These are phyloP conservation scores for Adrianichthys oophorus DNA, from an alignment of 2,797 vertebrate species.

Conservation along the genomic window DNA sequence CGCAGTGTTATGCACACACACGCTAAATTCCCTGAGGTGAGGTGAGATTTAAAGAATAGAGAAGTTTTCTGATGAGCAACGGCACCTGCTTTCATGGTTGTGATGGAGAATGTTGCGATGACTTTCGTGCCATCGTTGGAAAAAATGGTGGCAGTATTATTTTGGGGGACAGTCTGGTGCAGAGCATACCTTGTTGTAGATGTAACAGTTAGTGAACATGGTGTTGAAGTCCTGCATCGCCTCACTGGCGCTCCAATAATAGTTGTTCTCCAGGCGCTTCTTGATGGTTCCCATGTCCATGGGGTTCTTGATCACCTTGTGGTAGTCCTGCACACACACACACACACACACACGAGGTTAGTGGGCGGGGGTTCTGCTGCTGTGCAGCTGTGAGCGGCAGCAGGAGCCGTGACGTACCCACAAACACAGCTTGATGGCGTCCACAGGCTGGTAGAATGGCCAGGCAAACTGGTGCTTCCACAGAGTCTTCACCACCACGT, in stretches of 20 bases:
- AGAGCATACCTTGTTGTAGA: constrained; percentile 81
- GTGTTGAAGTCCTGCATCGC: constrained; percentile 99
- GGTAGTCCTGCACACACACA: constrained; percentile 85
- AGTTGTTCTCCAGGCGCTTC: constrained; percentile 94
- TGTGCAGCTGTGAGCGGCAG: no score
- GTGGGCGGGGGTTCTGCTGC: not conserved
- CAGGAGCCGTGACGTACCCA: constrained; percentile 54
- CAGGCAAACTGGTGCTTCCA: constrained; percentile 99
- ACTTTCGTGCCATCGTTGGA: no score
- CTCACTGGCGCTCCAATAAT: constrained; percentile 97
- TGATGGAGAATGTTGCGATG: no score
- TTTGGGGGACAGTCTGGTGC: not conserved
- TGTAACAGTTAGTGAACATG: constrained; percentile 99
- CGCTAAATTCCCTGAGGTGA: no score
- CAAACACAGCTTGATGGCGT: constrained; percentile 91
- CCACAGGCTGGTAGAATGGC: constrained; percentile 97
- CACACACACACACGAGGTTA: constrained; percentile 2
- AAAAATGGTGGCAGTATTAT: not conserved
- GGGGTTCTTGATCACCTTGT: constrained; percentile 96
- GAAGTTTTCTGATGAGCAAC: no score
- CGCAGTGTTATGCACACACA: no score
- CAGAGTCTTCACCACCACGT: constrained; percentile 95
- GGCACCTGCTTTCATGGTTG: no score
- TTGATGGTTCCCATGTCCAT: constrained; percentile 99
- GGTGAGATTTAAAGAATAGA: no score